Evolutionary conservation across 2,888 invertebrate genomes (phyloP).

Genomic region (Erebia epiphron): DNA sequence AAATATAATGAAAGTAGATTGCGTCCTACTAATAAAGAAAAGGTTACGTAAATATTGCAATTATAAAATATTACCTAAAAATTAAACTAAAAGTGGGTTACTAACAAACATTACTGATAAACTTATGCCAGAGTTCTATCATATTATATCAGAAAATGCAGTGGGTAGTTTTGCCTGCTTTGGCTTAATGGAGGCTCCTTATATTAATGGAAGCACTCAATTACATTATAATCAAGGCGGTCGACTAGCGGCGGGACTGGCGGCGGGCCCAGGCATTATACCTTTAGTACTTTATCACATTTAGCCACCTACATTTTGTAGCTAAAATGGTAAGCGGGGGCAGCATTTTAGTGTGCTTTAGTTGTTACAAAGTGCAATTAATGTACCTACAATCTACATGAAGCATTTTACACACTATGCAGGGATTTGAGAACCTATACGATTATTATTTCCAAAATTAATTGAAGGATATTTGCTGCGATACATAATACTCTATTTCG

Average conservation of each 20-base stretch:
- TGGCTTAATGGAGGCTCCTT: slow-evolving; percentile 53
- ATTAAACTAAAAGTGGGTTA: too few species aligned
- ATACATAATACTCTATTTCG: neutral
- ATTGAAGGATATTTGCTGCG: neutral
- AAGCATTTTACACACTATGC: too few species aligned
- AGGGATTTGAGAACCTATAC: too few species aligned
- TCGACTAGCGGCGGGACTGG: slow-evolving; percentile 29
- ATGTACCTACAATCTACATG: too few species aligned
- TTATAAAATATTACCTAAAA: too few species aligned
- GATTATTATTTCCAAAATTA: neutral
- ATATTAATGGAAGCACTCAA: slow-evolving; percentile 70
- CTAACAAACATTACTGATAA: too few species aligned
- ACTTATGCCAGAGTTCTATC: neutral
- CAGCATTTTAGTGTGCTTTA: slow-evolving; percentile 1
- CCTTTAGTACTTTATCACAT: slow-evolving; percentile 25
- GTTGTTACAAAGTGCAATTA: neutral
- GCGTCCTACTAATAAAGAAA: too few species aligned
- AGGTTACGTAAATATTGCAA: too few species aligned
- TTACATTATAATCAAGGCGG: slow-evolving; percentile 63
- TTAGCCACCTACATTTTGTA: slow-evolving; percentile 20
- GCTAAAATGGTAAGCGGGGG: slow-evolving; percentile 14
- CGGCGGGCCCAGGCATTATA: slow-evolving; percentile 20
- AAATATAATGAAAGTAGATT: too few species aligned
- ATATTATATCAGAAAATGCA: slow-evolving; percentile 20
- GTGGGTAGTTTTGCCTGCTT: slow-evolving; percentile 16